Base-by-base conservation (phyloP, 1,140 invertebrate species). In the Diabrotica undecimpunctata region DNA sequence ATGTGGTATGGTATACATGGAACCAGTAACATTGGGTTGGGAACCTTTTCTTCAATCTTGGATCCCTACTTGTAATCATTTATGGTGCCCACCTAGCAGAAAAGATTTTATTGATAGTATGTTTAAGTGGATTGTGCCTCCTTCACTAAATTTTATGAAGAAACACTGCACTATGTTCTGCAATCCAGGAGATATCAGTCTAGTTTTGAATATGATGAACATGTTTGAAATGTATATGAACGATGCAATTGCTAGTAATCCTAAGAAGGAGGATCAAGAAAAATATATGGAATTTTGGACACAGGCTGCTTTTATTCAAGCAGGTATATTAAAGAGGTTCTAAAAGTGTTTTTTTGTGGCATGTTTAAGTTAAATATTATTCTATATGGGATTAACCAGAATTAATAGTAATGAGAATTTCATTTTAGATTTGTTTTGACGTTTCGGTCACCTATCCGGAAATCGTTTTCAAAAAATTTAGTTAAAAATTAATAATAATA, bases 1-100 rank as follows among this genome's bases (percentile, higher is more conserved):
- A n/a, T 97, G 94, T 79, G 94, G 94, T 54, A 96, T 97, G 92
- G 94, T 97, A 66, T 96, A 96, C 75, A 89, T 96, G 83, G 92
- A 96, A 77, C 88, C 93, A 0, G 77, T 81, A 0, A 86, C 86
- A 3, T 79, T 95, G 8, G 90, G 90, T 2, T 90, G 88, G 84
- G 75, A 78, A 56, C 83, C 89, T 5, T 85, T 90, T 69, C 82
- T 92, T 6, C 85, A 87, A 65, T 94, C 90, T 0, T 96, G 93
- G 93, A 72, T 92, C 2, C 85, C 87, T 35, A 83, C 78, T 13
- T 72, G 83, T 10, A 86, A 87, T 79, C 79, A 83, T 6, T 77
- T 83, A 8, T 90, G 93, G 87, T 83, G 83, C 46, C 81, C 41
- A 10, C 81, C 85, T 46, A 85, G 85, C 64, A 84, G 88, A 70